Percentiles rank a stretch among this genome's conserved stretches.
These are phyloP conservation scores for Lagenorhynchus albirostris DNA, from an alignment of 2,113 vertebrate genomes.

Conservation along the genomic window DNA sequence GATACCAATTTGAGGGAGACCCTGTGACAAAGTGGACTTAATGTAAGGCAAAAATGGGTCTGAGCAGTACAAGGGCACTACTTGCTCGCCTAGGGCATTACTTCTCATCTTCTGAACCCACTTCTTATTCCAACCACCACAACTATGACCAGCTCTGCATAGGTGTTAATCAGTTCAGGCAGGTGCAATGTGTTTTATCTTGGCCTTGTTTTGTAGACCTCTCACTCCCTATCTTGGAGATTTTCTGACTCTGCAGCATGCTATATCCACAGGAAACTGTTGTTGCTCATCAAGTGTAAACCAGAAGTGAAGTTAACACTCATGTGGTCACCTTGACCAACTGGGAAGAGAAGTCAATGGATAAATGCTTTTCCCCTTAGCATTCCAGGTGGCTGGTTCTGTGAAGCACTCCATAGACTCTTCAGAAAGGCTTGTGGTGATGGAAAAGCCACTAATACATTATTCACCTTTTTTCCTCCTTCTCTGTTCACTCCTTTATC, in stretches of 20 bases:
- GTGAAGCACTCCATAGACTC: not conserved
- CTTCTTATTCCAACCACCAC: not conserved
- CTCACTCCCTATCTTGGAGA: not conserved
- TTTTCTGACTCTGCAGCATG: not conserved
- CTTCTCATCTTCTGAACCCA: not conserved
- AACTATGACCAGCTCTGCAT: too few species aligned
- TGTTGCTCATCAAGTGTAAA: not conserved
- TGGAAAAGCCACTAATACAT: not conserved
- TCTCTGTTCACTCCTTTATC: not conserved
- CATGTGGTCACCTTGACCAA: not conserved
- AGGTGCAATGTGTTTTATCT: not conserved
- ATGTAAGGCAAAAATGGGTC: not conserved
- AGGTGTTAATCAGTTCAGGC: not conserved
- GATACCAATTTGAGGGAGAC: not conserved
- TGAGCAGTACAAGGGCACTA: too few species aligned
- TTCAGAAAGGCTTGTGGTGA: not conserved
- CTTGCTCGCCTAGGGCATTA: accelerated
- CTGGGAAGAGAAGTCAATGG: not conserved
- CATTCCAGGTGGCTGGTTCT: not conserved
- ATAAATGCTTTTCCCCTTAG: not conserved
- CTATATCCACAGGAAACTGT: not conserved
- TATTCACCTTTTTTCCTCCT: not conserved
- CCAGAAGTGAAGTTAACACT: not conserved
- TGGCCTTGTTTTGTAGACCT: too few species aligned
- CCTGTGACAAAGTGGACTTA: not conserved